Base-by-base conservation (phyloP, 2,113 vertebrate genomes). In the Carlito syrichta region DNA sequence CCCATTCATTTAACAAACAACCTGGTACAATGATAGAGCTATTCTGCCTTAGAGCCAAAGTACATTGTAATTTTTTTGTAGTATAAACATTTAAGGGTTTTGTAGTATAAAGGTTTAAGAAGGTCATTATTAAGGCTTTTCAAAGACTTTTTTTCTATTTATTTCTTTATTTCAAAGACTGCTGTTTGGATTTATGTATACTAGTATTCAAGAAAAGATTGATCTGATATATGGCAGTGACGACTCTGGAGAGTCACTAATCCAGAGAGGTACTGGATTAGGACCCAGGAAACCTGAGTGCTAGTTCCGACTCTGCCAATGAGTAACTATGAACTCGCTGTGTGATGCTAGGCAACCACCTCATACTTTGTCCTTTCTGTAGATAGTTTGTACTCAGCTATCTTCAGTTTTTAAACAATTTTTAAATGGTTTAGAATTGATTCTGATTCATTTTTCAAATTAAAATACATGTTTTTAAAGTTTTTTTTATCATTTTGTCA, bases 251-350 rank as follows among this genome's bases (percentile, higher is more conserved):
- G 52, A 60, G 20, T 56, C 45, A 91, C 90, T 82, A 22, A n/a
- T n/a, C n/a, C n/a, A n/a, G n/a, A n/a, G 48, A 83, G 73, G 73
- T 48, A 14, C 19, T 62, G 22, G 43, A 14, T 92, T 32, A 43
- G 35, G 68, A 86, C 83, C 50, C 30, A 43, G 79, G 91, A 96
- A 96, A 96, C 88, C 27, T 66, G 48, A 92, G 74, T 86, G 38
- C 58, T 63, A 25, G 6, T 86, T 95, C 76, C 1, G 0, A 32
- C 40, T 94, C 78, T 92, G 87, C 68, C 93, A 94, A 2, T 73
- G 27, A 89, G 62, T 83, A 86, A 89, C 91, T 83, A 62, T 19
- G 25, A 50, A 66, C 54, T 68, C 62, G 16, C 62, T 76, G 16
- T 58, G 45, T 58, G n/a, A 83, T 86, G 60, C 88, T 74, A 73